Base-by-base conservation (phyloP, 2,113 vertebrate species). In the Xiphophorus couchianus region DNA sequence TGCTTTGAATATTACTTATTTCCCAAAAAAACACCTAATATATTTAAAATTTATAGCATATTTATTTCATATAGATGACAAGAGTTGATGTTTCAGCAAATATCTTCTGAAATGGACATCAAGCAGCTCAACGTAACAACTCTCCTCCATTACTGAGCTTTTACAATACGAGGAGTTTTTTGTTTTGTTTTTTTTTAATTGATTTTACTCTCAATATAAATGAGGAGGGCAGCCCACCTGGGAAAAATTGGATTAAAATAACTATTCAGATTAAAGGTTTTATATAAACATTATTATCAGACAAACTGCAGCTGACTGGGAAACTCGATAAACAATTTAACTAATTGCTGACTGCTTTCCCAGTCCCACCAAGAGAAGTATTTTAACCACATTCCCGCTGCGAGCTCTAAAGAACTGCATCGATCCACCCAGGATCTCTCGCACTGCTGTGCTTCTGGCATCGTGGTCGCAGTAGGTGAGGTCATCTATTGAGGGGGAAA, bases 401-500 rank as follows among this genome's bases (percentile, higher is more conserved):
- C 58, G 76, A 81, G 74, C 83, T 83, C 82, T 8, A 39, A 73
- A 81, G 85, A 75, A 76, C 63, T 19, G 10, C 69, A 87, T 48
- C 71, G 86, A 89, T 92, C 77, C 25, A 83, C 63, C 29, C 60
- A 35, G 78, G 67, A 64, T 77, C 63, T 81, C 65, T 71, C 69
- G 67, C 87, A 81, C 76, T 39, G 80, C 70, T 87, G 83, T 5
- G 19, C 83, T 89, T 85, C 77, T 73, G 85, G 85, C 78, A 84
- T 82, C 74, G 69, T 77, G 69, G 60, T 82, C 63, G 74, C 69
- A 74, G 35, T 72, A 58, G 72, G 73, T 91, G 87, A 90, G 88
- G 90, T 91, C 88, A 92, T 90, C 85, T 78, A 62, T 84, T 86
- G 83, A 44, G 66, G 74, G 66, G 74, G 67, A 81, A 77, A 89